Base-by-base conservation (phyloP, 2,113 vertebrate species). In the Pelvicachromis taeniatus region DNA sequence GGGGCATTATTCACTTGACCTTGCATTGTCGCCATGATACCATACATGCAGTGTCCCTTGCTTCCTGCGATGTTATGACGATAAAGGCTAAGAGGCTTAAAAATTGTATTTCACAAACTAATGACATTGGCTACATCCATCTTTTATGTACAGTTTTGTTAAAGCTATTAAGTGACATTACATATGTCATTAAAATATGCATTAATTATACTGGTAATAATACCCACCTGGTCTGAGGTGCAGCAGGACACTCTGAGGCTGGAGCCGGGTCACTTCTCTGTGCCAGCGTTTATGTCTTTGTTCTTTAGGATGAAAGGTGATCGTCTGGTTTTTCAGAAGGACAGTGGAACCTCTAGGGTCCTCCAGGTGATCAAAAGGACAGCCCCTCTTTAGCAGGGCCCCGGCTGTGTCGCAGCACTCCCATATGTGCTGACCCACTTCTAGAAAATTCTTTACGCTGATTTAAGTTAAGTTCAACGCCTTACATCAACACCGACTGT, bases 271-370 rank as follows among this genome's bases (percentile, higher is more conserved):
- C 58, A 59, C 58, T 40, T 42, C 14, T 13, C 52, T 11, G 53
- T 29, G 9, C 45, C 1, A 23, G 3, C 5, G 4, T 11, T 65
- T 59, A 5, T 4, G 48, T 40, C 59, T 77, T 80, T 78, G 70
- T 77, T 65, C 81, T 35, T 73, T 33, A 3, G 52, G 85, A 52
- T 78, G 54, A 55, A 52, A 78, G 85, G 73, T 85, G 73, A 80
- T 61, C n/a, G 81, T 77, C 21, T 0, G 50, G 48, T 87, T 82
- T 54, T 78, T 82, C 26, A 80, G 80, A 68, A 91, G 87, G 85
- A 91, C 88, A n/a, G 26, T 7, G 73, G 80, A 79, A 78, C 84
- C 89, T 81, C 86, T 78, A 53, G 90, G 88, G 83, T 89, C 55
- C 42, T 91, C 78, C 42, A 91, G 80, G 78, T 50, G 29, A 48